phyloP scores from a whole-genome alignment of 2,888 invertebrate genomes.

The Drosophila mulleri region DNA sequence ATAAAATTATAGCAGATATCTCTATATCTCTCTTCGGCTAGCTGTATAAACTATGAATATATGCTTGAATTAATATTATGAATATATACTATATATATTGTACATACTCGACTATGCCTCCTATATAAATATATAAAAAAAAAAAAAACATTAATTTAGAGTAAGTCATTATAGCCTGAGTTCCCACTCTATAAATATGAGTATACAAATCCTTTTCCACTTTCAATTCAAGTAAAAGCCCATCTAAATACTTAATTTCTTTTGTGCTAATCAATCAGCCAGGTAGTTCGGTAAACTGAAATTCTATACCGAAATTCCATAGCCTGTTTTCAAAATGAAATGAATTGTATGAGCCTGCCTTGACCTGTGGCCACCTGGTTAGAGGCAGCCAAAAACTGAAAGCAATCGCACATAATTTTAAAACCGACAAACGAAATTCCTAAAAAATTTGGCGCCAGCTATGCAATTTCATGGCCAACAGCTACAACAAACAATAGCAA shows the following conservation, averaged over 20 bases:
- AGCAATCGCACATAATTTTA: constrained; percentile 21
- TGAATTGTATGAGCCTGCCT: not conserved
- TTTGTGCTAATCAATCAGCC: not conserved
- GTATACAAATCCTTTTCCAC: not conserved
- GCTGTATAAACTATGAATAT: too few species aligned
- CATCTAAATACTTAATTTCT: too few species aligned
- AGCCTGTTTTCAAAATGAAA: not conserved
- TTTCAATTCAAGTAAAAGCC: not conserved
- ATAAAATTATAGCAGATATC: too few species aligned
- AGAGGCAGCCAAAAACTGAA: not conserved
- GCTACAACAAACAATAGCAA: constrained; percentile 15
- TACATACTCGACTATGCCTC: too few species aligned
- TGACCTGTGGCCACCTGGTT: constrained; percentile 3
- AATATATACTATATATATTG: too few species aligned
- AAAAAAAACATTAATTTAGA: too few species aligned
- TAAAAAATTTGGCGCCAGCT: constrained; percentile 6
- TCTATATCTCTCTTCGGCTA: too few species aligned
- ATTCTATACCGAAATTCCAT: not conserved
- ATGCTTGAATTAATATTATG: too few species aligned
- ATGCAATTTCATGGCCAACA: constrained; percentile 33
- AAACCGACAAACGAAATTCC: constrained; percentile 18
- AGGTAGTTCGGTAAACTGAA: not conserved
- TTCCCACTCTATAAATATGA: too few species aligned
- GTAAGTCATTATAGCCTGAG: too few species aligned
- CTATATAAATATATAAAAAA: too few species aligned